Evolutionary conservation across 2,113 vertebrate species (phyloP).

Genomic region (Tragulus kanchil): DNA sequence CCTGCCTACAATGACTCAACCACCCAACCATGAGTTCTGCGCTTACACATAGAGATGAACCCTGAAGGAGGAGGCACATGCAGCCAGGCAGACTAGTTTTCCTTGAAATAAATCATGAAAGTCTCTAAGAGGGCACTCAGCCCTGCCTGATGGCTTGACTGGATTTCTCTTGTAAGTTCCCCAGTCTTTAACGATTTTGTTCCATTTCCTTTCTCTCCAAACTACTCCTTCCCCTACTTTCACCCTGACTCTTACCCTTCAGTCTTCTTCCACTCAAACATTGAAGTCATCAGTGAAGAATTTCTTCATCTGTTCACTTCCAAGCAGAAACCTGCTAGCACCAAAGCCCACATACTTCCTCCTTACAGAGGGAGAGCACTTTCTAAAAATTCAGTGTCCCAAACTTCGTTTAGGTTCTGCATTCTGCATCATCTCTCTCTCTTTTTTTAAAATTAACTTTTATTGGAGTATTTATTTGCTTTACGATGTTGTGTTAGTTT

Average conservation of each 20-base stretch:
- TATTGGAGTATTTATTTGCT: background rate
- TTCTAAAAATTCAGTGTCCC: background rate
- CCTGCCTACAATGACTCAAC: background rate
- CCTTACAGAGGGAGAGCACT: background rate
- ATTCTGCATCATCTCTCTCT: background rate
- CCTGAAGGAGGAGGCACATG: background rate
- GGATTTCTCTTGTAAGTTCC: background rate
- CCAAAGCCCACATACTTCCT: background rate
- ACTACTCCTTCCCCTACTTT: background rate
- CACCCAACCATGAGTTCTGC: background rate
- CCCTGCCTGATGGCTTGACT: background rate
- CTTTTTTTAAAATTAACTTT: background rate
- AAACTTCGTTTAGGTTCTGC: background rate
- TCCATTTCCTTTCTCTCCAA: background rate
- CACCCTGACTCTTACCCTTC: background rate
- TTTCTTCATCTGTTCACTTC: background rate
- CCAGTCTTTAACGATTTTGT: background rate
- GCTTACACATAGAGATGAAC: background rate
- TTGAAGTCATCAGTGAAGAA: background rate
- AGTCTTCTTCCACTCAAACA: conserved; percentile 10
- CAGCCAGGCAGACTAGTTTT: background rate
- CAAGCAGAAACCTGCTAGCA: background rate
- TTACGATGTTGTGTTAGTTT: background rate
- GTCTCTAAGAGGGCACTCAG: background rate
- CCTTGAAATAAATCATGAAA: conserved; percentile 6